Percentiles rank a stretch among this genome's conserved stretches.
Evolutionary conservation across 2,797 vertebrate species (phyloP).

Genomic region (Enteromius fasciolatus): DNA sequence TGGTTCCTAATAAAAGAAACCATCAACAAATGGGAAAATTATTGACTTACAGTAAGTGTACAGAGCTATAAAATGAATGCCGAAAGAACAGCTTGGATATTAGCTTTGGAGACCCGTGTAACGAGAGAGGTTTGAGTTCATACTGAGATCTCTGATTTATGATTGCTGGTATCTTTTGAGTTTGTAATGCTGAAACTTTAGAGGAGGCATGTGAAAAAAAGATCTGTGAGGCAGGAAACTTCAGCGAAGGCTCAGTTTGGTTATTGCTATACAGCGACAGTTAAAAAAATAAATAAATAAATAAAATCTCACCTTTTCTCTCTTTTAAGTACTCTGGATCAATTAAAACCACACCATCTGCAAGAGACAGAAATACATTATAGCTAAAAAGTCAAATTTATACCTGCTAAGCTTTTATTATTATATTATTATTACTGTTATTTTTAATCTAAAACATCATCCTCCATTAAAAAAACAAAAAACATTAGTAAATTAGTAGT

Average conservation of each 20-base stretch:
- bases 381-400: slow-evolving; percentile 3
- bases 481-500: neutral
- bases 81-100: neutral
- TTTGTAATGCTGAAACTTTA: neutral
- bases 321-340: slow-evolving; percentile 96
- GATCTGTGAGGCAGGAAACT: no score
- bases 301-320: slow-evolving; percentile 78
- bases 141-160: neutral
- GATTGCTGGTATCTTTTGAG: neutral
- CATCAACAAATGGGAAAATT: neutral
- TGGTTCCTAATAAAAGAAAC: slow-evolving; percentile 14
- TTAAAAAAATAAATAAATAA: neutral
- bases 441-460: neutral
- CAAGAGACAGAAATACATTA: slow-evolving; percentile 36
- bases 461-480: neutral
- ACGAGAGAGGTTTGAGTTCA: neutral
- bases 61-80: neutral
- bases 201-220: neutral
- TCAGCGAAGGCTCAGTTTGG: neutral
- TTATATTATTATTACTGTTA: neutral
- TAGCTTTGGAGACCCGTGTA: neutral
- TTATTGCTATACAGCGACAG: neutral
- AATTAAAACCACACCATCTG: slow-evolving; percentile 93
- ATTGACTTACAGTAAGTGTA: neutral
- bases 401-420: neutral